Percentiles rank a stretch among this genome's conserved stretches.
phyloP scores from a whole-genome alignment of 2,113 vertebrate genomes.

The Piaya cayana region DNA sequence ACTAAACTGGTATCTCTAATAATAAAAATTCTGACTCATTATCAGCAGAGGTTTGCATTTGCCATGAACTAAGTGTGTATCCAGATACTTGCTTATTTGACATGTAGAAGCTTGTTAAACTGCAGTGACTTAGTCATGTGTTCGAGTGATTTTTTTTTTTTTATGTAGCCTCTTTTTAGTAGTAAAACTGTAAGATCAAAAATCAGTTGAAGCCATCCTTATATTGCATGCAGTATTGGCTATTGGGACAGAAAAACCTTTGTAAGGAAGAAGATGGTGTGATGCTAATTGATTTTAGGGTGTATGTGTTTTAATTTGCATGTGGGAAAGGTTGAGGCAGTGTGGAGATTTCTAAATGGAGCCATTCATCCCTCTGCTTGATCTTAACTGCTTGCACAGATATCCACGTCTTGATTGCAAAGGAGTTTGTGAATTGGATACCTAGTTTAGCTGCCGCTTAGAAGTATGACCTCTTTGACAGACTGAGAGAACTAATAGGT shows the following conservation, averaged over 20 bases:
- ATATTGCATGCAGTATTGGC: neutral
- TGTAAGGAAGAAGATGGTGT: neutral
- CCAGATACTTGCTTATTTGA: neutral
- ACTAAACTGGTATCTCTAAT: neutral
- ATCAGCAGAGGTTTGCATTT: neutral
- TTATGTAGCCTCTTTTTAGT: neutral
- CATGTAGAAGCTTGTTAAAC: neutral
- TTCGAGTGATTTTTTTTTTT: neutral
- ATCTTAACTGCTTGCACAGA: neutral
- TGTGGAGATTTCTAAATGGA: neutral
- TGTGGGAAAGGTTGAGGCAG: neutral
- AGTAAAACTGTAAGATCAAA: neutral
- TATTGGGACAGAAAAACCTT: neutral
- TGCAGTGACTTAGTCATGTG: neutral
- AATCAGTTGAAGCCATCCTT: neutral
- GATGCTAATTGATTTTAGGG: neutral
- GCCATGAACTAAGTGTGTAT: accelerated
- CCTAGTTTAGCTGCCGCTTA: neutral
- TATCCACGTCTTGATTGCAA: neutral
- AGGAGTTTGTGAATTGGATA: neutral
- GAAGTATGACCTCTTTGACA: neutral
- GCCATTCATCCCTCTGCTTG: neutral
- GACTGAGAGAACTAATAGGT: neutral
- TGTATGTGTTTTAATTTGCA: neutral
- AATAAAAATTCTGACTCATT: neutral